Conservation (phyloP, 2,113 vertebrate species). For the Manacus vitellinus region DNA sequence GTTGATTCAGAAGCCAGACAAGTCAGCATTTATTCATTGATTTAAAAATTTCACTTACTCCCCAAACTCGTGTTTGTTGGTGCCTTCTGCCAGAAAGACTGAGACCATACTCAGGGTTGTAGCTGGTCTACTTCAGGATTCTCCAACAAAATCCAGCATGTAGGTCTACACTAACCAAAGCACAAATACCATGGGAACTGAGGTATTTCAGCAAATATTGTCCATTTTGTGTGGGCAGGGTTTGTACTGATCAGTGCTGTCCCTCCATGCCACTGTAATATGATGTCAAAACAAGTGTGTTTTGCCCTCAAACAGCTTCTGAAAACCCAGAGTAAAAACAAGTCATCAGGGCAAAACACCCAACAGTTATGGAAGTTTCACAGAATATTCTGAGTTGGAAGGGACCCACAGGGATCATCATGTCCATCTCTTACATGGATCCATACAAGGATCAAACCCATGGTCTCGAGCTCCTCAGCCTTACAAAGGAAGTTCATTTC, state of each 20-base stretch:
- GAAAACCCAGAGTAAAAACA: not conserved
- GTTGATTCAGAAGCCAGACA: slow-evolving; percentile 14
- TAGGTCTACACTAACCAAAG: not conserved
- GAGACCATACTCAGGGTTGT: not conserved
- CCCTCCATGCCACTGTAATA: not conserved
- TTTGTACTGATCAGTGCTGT: not conserved
- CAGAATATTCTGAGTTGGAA: not conserved
- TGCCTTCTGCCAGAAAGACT: not conserved
- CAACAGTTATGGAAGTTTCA: not conserved
- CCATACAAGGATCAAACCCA: not conserved
- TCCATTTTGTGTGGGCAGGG: not conserved
- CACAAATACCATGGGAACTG: not conserved
- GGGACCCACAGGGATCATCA: not conserved
- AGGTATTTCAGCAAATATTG: not conserved
- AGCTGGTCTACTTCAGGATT: not conserved
- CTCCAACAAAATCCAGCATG: not conserved
- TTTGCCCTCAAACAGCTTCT: not conserved
- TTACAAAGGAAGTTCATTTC: not conserved
- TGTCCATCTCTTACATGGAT: not conserved
- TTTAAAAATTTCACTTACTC: not conserved
- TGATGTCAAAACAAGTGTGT: not conserved
- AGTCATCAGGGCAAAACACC: not conserved
- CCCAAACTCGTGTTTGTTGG: not conserved
- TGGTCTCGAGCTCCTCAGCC: not conserved
- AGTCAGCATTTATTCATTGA: slow-evolving; percentile 25